Base-by-base conservation (phyloP, 2,888 invertebrate genomes). In the Lutraria lutraria region DNA sequence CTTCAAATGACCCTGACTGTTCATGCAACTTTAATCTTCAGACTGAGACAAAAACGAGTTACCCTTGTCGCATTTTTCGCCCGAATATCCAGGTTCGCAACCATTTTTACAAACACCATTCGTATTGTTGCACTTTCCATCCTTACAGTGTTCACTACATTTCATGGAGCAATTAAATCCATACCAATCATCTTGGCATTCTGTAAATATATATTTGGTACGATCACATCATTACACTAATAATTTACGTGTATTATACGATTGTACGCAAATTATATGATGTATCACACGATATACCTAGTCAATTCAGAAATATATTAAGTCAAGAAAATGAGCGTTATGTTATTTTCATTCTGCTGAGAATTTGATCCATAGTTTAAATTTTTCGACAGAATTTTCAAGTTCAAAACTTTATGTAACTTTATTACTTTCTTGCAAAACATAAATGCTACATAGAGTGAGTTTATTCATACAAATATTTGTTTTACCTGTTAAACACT, bases 401-500 rank as follows among this genome's bases (percentile, higher is more conserved):
- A 43, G 8, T 43, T 8, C 43, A 2, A 43, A 43, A 43, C 8
- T 43, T 43, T 4, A 6, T 3, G 56, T 21, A 6, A 56, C 2
- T 16, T 56, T 19, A 56, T n/a, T 21, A 19, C 56, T 56, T 12
- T 56, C 3, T 56, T 1, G 3, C 13, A 56, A 6, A 19, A 16
- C 15, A 56, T 21, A 12, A 19, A n/a, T n/a, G n/a, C n/a, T n/a
- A n/a, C n/a, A n/a, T n/a, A 56, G 56, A 3, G 19, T 6, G 3
- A 56, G 3, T 1, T 56, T 56, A 56, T 56, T 13, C 12, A 21
- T 21, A 56, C 56, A 56, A 13, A 56, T 19, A 19, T 6, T n/a
- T n/a, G n/a, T 56, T 56, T 56, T 31, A 82, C 82, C 82, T 16
- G n/a, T 63, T 31, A 29, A 12, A 34, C 82, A 82, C 1, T 60